Evolutionary conservation across 2,797 vertebrate genomes (phyloP).

Genomic region (Sebastes baramenuke): DNA sequence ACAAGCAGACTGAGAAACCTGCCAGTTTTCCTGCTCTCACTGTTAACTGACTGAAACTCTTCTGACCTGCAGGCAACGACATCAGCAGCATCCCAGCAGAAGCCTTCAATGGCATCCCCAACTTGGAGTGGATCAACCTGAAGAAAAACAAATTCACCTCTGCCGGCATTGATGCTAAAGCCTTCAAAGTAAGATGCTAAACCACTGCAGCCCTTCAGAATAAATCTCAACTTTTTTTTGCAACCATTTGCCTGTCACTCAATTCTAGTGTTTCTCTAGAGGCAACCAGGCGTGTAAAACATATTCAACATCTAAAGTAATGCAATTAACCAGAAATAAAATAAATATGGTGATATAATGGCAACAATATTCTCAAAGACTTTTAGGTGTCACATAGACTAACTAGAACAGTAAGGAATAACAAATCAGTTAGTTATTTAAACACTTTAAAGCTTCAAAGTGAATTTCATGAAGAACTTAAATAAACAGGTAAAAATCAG

Average conservation of each 20-base stretch:
- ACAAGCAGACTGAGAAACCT: background rate
- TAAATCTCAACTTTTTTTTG: background rate
- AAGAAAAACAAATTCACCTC: conserved; percentile 92
- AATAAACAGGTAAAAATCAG: background rate
- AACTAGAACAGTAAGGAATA: background rate
- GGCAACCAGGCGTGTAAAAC: background rate
- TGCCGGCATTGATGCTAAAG: conserved; percentile 75
- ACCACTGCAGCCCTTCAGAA: background rate
- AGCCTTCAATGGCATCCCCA: conserved; percentile 93
- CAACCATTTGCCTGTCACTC: background rate
- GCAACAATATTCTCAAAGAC: background rate
- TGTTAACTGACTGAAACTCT: background rate
- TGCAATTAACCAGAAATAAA: background rate
- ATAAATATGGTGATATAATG: background rate
- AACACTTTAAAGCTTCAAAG: background rate
- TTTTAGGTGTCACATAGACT: background rate
- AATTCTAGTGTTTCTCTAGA: background rate
- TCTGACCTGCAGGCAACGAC: conserved; percentile 84
- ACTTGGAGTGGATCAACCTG: conserved; percentile 95
- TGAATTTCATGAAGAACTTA: background rate
- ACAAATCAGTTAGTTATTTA: background rate
- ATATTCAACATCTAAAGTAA: background rate
- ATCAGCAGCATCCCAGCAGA: conserved; percentile 90
- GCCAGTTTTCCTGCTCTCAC: background rate
- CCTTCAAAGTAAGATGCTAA: conserved; percentile 63